A percentile compares a stretch with the other conserved stretches of the same genome.
These are phyloP conservation scores for Bambusicola thoracicus DNA, from an alignment of 2,113 vertebrate genomes.

Conservation along the genomic window DNA sequence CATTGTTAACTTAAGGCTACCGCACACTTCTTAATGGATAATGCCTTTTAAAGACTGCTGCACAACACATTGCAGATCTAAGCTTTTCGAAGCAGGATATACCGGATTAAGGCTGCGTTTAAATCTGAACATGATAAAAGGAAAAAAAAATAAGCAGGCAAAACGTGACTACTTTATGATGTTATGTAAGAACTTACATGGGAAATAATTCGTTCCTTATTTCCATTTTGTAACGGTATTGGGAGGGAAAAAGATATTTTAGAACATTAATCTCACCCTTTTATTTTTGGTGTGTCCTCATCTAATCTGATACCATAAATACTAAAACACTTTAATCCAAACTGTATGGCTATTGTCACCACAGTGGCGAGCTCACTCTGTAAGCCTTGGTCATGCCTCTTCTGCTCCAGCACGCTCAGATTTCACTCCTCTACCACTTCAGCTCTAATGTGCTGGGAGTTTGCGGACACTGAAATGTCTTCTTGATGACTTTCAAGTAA, in stretches of 20 bases:
- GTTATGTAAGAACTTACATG: slow-evolving; percentile 31
- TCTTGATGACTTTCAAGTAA: background rate
- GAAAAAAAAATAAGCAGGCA: background rate
- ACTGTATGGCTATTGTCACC: background rate
- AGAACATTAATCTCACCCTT: background rate
- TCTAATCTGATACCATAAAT: background rate
- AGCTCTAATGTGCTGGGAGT: background rate
- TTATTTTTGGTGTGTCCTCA: background rate
- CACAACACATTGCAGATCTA: background rate
- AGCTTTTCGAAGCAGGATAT: slow-evolving; percentile 55
- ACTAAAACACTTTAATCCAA: slow-evolving; percentile 34
- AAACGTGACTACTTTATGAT: background rate
- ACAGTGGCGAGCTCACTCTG: background rate
- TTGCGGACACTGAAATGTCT: background rate
- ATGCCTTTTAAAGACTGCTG: background rate
- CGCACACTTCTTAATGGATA: background rate
- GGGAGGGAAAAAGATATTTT: background rate
- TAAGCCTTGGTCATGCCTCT: background rate
- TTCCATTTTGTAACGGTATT: background rate
- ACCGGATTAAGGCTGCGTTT: slow-evolving; percentile 56
- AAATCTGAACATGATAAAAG: slow-evolving; percentile 43
- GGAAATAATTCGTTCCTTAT: background rate
- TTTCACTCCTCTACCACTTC: background rate
- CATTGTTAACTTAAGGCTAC: background rate
- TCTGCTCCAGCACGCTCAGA: background rate